phyloP scores from a whole-genome alignment of 2,113 vertebrate species.

The Elgaria multicarinata region DNA sequence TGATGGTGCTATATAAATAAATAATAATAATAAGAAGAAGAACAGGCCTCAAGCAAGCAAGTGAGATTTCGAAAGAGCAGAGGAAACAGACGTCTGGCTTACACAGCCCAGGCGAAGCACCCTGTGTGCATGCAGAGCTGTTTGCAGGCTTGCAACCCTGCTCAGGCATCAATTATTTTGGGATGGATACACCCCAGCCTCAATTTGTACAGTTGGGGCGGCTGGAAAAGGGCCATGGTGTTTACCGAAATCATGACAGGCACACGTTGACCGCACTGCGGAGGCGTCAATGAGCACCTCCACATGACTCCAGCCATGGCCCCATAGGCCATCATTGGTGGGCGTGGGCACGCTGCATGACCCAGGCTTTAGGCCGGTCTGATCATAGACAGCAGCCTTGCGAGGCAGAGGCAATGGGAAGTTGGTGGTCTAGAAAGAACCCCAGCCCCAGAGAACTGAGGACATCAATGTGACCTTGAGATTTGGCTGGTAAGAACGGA shows the following conservation, averaged over 20 bases:
- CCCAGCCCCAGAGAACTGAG: neutral
- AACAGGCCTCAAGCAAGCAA: neutral
- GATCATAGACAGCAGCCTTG: conserved; percentile 4
- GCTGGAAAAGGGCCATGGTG: neutral
- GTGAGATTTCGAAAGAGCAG: neutral
- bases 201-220: neutral
- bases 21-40: too few species aligned
- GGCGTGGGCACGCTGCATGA: neutral
- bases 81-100: neutral
- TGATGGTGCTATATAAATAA: too few species aligned
- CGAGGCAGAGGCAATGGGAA: neutral
- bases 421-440: neutral
- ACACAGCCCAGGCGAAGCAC: neutral
- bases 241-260: neutral
- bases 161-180: neutral
- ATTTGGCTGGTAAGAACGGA: neutral
- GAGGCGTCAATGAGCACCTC: neutral
- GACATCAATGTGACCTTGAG: rapidly evolving
- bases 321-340: neutral
- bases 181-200: neutral
- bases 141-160: too few species aligned
- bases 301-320: neutral
- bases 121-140: neutral
- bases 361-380: neutral
- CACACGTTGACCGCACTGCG: neutral